Percentiles rank a stretch among this genome's conserved stretches.
Conservation (phyloP, 2,888 invertebrate genomes). For the Lithophane leautieri region DNA sequence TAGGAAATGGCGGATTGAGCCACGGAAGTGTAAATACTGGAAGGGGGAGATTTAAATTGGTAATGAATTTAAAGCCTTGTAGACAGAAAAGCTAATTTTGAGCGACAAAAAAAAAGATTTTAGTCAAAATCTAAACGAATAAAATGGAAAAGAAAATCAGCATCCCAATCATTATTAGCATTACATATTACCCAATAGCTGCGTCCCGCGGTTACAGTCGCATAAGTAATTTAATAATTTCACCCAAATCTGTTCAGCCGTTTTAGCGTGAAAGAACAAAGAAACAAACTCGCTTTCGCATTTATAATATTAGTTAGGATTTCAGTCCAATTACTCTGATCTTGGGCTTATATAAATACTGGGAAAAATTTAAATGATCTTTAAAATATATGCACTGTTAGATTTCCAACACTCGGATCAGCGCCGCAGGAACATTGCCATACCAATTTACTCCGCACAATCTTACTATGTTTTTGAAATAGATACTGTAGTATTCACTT, state of each 20-base stretch:
- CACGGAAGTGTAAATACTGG: slow-evolving; percentile 9
- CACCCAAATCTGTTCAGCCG: too few relatives aligned
- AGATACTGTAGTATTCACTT: too few relatives aligned
- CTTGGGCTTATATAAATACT: not conserved
- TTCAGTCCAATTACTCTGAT: not conserved
- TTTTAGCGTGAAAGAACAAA: too few relatives aligned
- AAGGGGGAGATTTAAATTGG: not conserved
- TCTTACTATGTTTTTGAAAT: not conserved
- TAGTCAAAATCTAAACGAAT: not conserved
- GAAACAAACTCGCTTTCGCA: too few relatives aligned
- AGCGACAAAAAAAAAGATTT: not conserved
- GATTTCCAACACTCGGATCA: too few relatives aligned
- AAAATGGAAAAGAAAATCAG: not conserved
- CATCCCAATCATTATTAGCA: not conserved
- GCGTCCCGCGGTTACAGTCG: too few relatives aligned
- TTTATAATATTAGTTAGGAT: not conserved
- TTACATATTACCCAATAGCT: not conserved
- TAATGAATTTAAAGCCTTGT: not conserved
- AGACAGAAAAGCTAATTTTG: not conserved
- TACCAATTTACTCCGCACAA: not conserved
- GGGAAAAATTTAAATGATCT: not conserved
- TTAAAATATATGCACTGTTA: too few relatives aligned
- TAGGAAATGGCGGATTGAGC: slow-evolving; percentile 9
- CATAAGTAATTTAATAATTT: too few relatives aligned
- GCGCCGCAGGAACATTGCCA: not conserved